Conservation (phyloP, 2,888 invertebrate species). For the Eilema sororculum region DNA sequence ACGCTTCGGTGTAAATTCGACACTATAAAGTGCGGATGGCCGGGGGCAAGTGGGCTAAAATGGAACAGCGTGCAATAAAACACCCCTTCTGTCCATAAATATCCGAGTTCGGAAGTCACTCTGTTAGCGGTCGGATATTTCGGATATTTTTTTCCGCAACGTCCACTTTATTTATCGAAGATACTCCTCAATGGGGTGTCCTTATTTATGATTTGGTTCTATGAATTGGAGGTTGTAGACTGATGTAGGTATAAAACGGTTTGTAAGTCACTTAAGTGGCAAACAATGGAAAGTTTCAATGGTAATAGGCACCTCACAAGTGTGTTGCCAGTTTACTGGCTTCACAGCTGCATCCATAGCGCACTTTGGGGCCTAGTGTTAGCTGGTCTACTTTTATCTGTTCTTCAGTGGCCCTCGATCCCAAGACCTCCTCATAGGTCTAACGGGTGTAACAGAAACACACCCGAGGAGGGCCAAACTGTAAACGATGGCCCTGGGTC, state of each 20-base stretch:
- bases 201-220: slow-evolving; percentile 53
- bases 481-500: no score
- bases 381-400: no score
- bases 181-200: slow-evolving; percentile 64
- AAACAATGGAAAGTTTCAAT: no score
- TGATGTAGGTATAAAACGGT: neutral
- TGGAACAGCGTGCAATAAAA: slow-evolving; percentile 81
- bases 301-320: no score
- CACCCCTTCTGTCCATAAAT: slow-evolving; percentile 86
- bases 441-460: no score
- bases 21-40: slow-evolving; percentile 78
- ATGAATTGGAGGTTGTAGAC: slow-evolving; percentile 28
- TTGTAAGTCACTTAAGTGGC: neutral
- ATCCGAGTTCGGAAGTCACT: slow-evolving; percentile 84
- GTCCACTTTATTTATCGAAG: slow-evolving; percentile 81
- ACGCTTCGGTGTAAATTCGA: slow-evolving; percentile 21
- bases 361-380: no score
- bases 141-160: slow-evolving; percentile 62
- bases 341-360: no score
- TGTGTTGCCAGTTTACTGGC: neutral
- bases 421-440: no score
- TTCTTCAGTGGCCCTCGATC: no score
- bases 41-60: slow-evolving; percentile 85
- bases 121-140: slow-evolving; percentile 83
- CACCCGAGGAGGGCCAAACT: no score